phyloP scores from a whole-genome alignment of 2,797 vertebrate species.

The Syngnathus acus region DNA sequence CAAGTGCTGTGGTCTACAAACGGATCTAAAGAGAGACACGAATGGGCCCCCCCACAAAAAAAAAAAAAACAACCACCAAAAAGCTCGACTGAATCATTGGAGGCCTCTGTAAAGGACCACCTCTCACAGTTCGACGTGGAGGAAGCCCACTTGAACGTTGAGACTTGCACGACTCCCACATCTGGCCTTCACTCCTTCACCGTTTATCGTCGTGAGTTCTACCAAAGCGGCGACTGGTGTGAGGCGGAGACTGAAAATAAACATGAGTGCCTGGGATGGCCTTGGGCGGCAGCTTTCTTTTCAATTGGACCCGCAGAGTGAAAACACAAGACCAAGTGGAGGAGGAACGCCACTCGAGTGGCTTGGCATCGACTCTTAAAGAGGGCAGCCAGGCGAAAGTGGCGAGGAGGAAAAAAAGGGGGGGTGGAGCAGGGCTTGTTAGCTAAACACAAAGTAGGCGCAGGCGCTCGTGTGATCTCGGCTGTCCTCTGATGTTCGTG shows the following conservation, averaged over 20 bases:
- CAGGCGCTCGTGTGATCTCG: conserved; percentile 61
- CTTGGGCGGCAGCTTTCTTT: not conserved
- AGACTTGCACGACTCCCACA: not conserved
- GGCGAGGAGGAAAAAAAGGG: conserved; percentile 32
- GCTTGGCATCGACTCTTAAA: conserved; percentile 41
- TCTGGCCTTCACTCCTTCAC: not conserved
- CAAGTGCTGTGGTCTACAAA: not conserved
- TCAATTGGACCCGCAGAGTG: not conserved
- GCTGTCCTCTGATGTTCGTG: conserved; percentile 64
- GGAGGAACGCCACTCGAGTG: not conserved
- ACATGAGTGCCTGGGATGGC: not conserved
- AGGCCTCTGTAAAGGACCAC: not conserved
- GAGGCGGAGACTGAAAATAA: not conserved
- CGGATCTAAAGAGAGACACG: not conserved
- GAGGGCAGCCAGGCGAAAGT: conserved; percentile 51
- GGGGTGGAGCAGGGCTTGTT: conserved; percentile 56
- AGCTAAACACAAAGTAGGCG: conserved; percentile 62
- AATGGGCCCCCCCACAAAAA: not conserved
- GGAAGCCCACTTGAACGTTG: not conserved
- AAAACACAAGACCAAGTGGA: not conserved
- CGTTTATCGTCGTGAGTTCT: not conserved
- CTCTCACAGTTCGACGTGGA: not conserved
- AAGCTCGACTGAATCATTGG: not conserved
- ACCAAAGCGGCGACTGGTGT: not conserved
- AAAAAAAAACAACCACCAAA: not conserved